Percentiles rank a stretch among this genome's conserved stretches.
Evolutionary conservation across 2,797 vertebrate genomes (phyloP).

Genomic region (Emydoidea blandingii): DNA sequence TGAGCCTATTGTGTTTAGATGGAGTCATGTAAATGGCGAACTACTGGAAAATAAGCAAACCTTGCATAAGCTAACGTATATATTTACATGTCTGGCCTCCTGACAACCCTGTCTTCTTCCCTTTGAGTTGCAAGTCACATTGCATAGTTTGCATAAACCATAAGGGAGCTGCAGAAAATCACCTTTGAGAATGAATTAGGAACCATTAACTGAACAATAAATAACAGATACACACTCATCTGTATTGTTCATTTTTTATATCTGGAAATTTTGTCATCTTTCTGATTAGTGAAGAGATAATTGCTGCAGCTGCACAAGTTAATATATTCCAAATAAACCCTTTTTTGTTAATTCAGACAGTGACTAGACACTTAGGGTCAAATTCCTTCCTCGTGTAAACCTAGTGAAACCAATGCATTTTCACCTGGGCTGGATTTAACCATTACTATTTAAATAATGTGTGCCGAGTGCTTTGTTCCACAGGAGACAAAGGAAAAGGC

Average conservation of each 20-base stretch:
- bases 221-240: neutral
- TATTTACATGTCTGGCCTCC: accelerated
- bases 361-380: slow-evolving; percentile 17
- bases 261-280: slow-evolving; percentile 60
- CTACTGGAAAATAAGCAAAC: neutral
- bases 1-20: neutral
- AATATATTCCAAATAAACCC: slow-evolving; percentile 24
- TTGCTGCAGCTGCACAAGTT: slow-evolving; percentile 69
- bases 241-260: neutral
- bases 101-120: accelerated
- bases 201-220: slow-evolving; percentile 12
- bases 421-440: slow-evolving; percentile 20
- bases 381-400: slow-evolving; percentile 41
- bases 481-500: slow-evolving; percentile 34
- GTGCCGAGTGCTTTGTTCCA: slow-evolving; percentile 45
- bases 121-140: accelerated
- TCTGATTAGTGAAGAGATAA: slow-evolving; percentile 59
- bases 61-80: accelerated
- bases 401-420: slow-evolving; percentile 25
- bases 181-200: neutral
- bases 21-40: neutral
- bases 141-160: neutral
- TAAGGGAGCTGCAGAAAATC: neutral
- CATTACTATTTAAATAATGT: neutral
- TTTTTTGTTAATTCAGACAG: slow-evolving; percentile 46